phyloP scores from a whole-genome alignment of 1,140 invertebrate species.

The Chironomus tepperi region DNA sequence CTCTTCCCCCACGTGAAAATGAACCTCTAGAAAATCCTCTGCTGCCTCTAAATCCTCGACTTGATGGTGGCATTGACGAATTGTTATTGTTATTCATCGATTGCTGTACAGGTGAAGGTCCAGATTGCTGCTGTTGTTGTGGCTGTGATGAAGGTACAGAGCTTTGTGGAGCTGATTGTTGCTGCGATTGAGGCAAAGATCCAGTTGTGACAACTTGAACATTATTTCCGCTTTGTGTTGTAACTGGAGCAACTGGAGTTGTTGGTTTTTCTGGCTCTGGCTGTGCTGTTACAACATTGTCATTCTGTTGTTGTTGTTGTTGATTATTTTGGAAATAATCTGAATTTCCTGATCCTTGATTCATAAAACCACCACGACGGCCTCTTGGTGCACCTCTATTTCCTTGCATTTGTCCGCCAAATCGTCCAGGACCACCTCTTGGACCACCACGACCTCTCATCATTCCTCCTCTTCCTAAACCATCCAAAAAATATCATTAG shows the following conservation, averaged over 20 bases:
- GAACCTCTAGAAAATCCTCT: not conserved
- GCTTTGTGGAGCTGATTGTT: not conserved
- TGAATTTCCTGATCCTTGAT: not conserved
- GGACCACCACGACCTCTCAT: not conserved
- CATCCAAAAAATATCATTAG: not conserved
- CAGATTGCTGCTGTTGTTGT: not conserved
- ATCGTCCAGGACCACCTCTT: not conserved
- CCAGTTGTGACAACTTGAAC: not conserved
- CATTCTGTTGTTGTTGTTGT: not conserved
- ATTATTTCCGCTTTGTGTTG: not conserved
- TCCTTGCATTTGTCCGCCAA: not conserved
- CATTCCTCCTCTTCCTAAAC: not conserved
- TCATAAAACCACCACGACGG: not conserved
- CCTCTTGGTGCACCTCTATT: not conserved
- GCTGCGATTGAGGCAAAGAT: not conserved
- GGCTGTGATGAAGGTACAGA: not conserved
- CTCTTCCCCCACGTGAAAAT: not conserved
- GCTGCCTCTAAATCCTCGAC: not conserved
- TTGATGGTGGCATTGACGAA: not conserved
- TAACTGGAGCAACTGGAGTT: not conserved
- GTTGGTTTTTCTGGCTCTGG: not conserved
- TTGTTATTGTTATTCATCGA: not conserved
- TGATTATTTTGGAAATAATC: not conserved
- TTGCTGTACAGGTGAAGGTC: not conserved
- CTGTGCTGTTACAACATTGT: not conserved